A percentile compares a stretch with the other conserved stretches of the same genome.
phyloP scores from a whole-genome alignment of 1,140 invertebrate species.

The Heliothis subflexa region DNA sequence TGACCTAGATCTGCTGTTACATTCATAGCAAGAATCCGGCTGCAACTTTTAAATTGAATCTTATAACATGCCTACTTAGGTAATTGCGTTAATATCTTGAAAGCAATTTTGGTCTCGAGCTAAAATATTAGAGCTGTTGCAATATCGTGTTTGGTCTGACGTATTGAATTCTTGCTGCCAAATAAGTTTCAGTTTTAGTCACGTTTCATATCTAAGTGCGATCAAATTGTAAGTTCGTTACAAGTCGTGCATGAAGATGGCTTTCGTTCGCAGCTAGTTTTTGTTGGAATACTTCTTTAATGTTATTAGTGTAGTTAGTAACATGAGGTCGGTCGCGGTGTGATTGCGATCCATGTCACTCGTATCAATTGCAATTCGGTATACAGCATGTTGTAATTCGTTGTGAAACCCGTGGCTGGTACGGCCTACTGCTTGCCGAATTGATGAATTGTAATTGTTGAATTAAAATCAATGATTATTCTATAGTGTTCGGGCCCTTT shows the following conservation, averaged over 20 bases:
- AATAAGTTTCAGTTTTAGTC: constrained; percentile 55
- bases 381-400: constrained; percentile 42
- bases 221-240: constrained; percentile 47
- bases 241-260: constrained; percentile 53
- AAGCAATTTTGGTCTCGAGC: not conserved
- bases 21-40: not conserved
- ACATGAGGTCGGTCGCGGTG: constrained; percentile 39
- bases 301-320: constrained; percentile 20
- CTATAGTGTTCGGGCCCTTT: not conserved
- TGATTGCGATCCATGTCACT: constrained; percentile 49
- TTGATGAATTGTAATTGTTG: constrained; percentile 18
- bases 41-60: constrained; percentile 15
- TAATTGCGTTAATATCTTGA: constrained; percentile 16
- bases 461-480: constrained; percentile 15
- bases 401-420: constrained; percentile 29
- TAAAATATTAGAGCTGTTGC: constrained; percentile 7
- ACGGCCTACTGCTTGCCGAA: constrained; percentile 22
- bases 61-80: constrained; percentile 4
- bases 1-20: not conserved
- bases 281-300: constrained; percentile 3
- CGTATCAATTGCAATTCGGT: constrained; percentile 52
- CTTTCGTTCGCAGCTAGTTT: constrained; percentile 47
- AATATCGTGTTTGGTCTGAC: not conserved
- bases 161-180: constrained; percentile 41
- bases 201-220: constrained; percentile 48